phyloP scores from a whole-genome alignment of 2,113 vertebrate genomes.

The Leucoraja erinaceus region DNA sequence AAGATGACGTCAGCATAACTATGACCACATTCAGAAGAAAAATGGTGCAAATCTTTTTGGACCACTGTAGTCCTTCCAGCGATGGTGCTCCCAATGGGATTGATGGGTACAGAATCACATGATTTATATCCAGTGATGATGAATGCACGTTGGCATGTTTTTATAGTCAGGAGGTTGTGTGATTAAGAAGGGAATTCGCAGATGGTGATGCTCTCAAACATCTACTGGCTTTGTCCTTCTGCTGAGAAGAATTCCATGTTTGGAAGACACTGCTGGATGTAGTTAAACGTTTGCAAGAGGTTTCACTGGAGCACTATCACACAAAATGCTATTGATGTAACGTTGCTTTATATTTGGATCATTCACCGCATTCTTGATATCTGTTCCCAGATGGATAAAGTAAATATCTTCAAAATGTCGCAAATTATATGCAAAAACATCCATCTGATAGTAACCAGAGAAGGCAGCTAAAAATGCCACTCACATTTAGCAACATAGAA shows the following conservation, averaged over 20 bases:
- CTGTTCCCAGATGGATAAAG: not conserved
- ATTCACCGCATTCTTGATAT: not conserved
- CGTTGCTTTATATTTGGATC: not conserved
- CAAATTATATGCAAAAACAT: not conserved
- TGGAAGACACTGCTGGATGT: no score
- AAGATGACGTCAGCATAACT: not conserved
- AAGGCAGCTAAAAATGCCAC: not conserved
- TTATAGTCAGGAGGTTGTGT: no score
- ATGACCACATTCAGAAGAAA: not conserved
- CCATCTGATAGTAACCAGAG: not conserved
- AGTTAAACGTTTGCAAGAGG: not conserved
- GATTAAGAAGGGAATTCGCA: no score
- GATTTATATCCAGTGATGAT: no score
- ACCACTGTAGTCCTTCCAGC: not conserved
- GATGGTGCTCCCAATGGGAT: no score
- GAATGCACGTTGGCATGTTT: no score
- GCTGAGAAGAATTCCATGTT: no score
- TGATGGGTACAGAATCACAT: no score
- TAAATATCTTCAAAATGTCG: not conserved
- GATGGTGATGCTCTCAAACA: no score
- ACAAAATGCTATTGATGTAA: not conserved
- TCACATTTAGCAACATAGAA: no score
- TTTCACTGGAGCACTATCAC: not conserved
- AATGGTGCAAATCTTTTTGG: not conserved
- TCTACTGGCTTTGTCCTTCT: no score